Percentiles rank a stretch among this genome's conserved stretches.
Evolutionary conservation across 2,113 vertebrate species (phyloP).

Genomic region (Garra rufa): DNA sequence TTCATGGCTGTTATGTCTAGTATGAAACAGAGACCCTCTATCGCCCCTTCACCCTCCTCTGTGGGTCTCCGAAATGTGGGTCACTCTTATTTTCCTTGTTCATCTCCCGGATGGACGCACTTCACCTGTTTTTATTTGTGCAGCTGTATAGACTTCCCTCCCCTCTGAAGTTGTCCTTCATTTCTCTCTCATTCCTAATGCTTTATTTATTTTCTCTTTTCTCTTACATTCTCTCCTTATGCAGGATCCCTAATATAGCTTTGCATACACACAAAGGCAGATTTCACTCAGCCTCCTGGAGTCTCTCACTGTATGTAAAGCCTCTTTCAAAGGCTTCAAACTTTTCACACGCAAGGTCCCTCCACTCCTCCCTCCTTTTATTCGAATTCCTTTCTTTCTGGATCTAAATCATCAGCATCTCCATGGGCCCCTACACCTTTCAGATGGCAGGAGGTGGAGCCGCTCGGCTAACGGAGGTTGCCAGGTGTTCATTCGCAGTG

Average conservation of each 20-base stretch:
- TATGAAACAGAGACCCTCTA: constrained; percentile 25
- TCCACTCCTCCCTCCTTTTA: background rate
- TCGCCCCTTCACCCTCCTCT: constrained; percentile 19
- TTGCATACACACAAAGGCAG: constrained; percentile 36
- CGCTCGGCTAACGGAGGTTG: constrained; percentile 27
- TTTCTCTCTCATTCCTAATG: background rate
- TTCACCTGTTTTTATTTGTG: constrained; percentile 65
- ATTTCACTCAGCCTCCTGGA: background rate
- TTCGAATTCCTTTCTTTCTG: constrained; percentile 14
- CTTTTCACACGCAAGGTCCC: background rate
- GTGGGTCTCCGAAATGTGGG: constrained; percentile 49
- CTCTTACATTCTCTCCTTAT: background rate
- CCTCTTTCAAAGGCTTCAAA: constrained; percentile 24
- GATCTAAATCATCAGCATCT: constrained; percentile 27
- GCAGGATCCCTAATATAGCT: background rate
- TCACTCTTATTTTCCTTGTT: constrained; percentile 50
- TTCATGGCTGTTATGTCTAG: constrained; percentile 17
- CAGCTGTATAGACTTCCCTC: constrained; percentile 67
- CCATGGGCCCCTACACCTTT: constrained; percentile 25
- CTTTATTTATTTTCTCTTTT: constrained; percentile 29
- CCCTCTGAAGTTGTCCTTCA: constrained; percentile 28
- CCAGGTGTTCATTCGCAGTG: constrained; percentile 46
- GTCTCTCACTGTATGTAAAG: constrained; percentile 18
- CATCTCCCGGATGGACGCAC: constrained; percentile 57
- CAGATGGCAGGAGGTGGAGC: constrained; percentile 16